A percentile compares a stretch with the other conserved stretches of the same genome.
Evolutionary conservation across 2,113 vertebrate species (phyloP).

Genomic region (Malurus elegans): DNA sequence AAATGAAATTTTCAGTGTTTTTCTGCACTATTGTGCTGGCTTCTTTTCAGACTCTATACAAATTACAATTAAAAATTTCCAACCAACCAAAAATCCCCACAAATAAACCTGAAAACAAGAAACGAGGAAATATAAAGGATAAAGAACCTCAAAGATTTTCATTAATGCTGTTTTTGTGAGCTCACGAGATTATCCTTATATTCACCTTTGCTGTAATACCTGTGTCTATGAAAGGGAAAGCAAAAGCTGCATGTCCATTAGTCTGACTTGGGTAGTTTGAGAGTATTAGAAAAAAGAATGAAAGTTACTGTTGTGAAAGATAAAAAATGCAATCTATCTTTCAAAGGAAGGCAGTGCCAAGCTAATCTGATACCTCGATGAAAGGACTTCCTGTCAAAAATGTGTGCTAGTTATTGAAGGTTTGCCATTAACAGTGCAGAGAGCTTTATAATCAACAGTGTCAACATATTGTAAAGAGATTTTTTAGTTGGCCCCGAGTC

Average conservation of each 20-base stretch:
- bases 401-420: background rate
- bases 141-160: background rate
- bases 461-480: background rate
- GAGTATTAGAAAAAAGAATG: background rate
- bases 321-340: background rate
- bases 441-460: background rate
- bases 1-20: background rate
- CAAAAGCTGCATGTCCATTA: fast-evolving
- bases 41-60: background rate
- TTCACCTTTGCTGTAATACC: background rate
- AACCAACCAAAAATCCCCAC: background rate
- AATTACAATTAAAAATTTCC: background rate
- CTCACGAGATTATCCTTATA: background rate
- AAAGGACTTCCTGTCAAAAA: background rate
- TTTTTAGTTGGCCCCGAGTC: background rate
- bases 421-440: background rate
- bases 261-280: background rate
- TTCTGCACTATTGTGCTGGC: background rate
- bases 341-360: background rate
- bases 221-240: background rate
- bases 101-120: background rate
- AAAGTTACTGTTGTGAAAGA: background rate
- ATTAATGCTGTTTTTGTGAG: background rate
- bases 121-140: background rate
- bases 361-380: background rate